A percentile compares a stretch with the other conserved stretches of the same genome.
Conservation (phyloP, 2,113 vertebrate genomes). For the Cryptoleucopteryx plumbea region DNA sequence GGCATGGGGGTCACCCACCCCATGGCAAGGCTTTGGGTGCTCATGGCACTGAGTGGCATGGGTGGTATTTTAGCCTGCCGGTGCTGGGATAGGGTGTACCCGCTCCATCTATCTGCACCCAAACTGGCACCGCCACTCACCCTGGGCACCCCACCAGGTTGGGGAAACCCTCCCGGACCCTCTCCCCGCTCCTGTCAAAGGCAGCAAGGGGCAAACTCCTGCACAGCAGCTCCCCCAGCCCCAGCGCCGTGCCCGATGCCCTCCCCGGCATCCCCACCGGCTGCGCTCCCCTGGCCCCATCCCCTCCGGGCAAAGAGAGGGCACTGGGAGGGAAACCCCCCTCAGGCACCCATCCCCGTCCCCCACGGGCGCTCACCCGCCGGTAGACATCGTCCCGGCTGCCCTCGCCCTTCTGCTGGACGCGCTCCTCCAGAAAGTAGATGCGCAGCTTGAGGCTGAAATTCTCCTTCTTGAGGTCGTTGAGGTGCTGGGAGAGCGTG, state of each 20-base stretch:
- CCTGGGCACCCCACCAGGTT: rapidly evolving
- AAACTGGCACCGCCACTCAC: neutral
- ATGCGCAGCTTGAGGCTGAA: no score
- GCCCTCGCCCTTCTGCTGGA: no score
- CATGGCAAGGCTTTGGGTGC: neutral
- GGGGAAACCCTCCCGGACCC: rapidly evolving
- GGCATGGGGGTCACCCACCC: neutral
- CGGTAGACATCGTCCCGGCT: no score
- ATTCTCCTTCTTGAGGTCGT: no score
- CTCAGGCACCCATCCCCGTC: rapidly evolving
- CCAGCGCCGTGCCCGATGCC: rapidly evolving
- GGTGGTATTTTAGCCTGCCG: neutral
- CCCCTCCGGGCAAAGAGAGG: neutral
- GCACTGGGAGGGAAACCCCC: neutral
- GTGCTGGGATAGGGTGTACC: neutral
- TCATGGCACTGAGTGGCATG: neutral
- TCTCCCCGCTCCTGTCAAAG: neutral
- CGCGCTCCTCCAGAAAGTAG: no score
- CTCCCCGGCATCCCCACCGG: neutral
- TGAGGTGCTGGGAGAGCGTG: no score
- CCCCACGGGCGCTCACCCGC: conserved; percentile 73
- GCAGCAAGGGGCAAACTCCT: neutral
- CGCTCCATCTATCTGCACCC: neutral
- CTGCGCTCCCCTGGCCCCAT: neutral
- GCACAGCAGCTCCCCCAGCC: neutral